These are phyloP conservation scores for Styela clava DNA, from an alignment of 23 tunicate genomes.

Conservation along the genomic window DNA sequence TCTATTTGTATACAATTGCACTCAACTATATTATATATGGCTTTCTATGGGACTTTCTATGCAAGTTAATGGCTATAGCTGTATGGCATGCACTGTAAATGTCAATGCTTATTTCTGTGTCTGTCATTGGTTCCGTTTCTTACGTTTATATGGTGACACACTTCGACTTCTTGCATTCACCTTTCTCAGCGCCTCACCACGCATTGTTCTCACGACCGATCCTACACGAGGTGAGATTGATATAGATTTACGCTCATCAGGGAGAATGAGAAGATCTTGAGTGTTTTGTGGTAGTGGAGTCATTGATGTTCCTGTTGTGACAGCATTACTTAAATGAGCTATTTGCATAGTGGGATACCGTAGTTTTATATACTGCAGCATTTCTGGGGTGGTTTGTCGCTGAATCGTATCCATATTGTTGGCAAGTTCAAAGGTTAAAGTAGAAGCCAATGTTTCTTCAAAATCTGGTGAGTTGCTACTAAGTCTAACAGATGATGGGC, in stretches of 20 bases:
- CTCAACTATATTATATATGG: too few species aligned
- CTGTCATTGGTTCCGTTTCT: too few species aligned
- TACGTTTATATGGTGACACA: not conserved
- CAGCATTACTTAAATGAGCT: not conserved
- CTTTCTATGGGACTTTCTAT: too few species aligned
- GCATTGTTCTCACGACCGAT: slow-evolving; percentile 39
- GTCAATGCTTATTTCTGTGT: too few species aligned
- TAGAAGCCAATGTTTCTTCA: not conserved
- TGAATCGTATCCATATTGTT: not conserved
- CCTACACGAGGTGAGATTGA: slow-evolving; percentile 17
- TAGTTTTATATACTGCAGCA: slow-evolving; percentile 1
- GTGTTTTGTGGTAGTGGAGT: slow-evolving; percentile 6
- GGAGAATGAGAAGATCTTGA: not conserved
- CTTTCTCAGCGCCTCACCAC: slow-evolving; percentile 60
- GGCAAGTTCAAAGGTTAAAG: not conserved
- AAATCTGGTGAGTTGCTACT: not conserved
- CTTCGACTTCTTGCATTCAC: slow-evolving; percentile 33
- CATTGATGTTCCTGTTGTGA: slow-evolving; percentile 6
- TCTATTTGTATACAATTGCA: too few species aligned
- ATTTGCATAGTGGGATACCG: slow-evolving; percentile 21
- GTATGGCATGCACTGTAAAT: too few species aligned
- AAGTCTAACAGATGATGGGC: not conserved
- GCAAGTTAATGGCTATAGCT: too few species aligned
- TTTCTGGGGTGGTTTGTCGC: not conserved
- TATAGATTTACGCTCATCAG: not conserved